Evolutionary conservation across 2,888 invertebrate species (phyloP), one percentile per base, ranked within the genome.

Genomic region (Rhorus exstirpatorius): DNA sequence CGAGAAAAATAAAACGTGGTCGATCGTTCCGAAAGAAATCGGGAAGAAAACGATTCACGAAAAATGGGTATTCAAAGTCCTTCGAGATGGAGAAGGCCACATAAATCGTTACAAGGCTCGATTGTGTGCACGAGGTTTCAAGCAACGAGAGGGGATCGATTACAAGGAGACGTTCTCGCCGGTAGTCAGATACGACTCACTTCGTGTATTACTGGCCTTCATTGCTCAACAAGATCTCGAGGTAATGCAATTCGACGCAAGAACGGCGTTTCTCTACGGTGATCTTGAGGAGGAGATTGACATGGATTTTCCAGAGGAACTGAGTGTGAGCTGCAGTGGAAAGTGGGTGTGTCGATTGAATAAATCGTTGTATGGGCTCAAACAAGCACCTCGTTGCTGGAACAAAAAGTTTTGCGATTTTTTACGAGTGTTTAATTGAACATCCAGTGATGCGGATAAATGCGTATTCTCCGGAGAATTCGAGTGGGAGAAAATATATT

Each of bases 281-380:
- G 51, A 35, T 21, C 75, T 75, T 4, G 85, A 88, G 2, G 86
- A 89, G 74, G 86, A 86, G 14, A 87, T 91, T 12, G 89, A 85
- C 60, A 89, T 89, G 88, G 81, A 88, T 31, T 87, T 90, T 41
- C 90, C 91, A 35, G 84, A 87, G 61, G 90, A 89, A 7, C 88
- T 84, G 72, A 68, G 82, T 12, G 55, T 44, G 17, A 44, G 44
- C 10, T 1, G 51, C 38, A 46, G 63, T 55, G 75, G 7, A 26
- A 87, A 88, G 82, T 14, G 35, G 10, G 72, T 79, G 7, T 92
- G 90, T 79, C 71, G 84, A 41, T 67, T 92, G 3, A 84, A 85
- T 10, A 88, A 86, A 76, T 87, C 88, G 55, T 51, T 91, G 24
- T 91, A 92, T 84, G 90, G 90, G 8, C 83, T 91, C 0, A 90